A percentile compares a stretch with the other conserved stretches of the same genome.
Conservation (phyloP, 2,888 invertebrate species). For the Heteromyza rotundicornis region DNA sequence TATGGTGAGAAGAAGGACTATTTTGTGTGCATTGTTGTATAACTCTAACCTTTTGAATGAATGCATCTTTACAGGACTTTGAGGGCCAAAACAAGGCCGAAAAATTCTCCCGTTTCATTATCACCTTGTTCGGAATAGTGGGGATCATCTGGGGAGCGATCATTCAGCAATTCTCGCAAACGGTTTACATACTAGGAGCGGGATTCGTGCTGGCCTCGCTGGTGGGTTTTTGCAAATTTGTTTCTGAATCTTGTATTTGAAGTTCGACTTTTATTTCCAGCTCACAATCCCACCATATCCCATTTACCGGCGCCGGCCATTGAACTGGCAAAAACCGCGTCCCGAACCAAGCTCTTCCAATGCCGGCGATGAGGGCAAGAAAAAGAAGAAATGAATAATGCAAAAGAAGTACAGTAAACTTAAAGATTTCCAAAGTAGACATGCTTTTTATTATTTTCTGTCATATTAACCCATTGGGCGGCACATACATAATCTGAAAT, state of each 20-base stretch:
- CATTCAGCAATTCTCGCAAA: conserved; percentile 94
- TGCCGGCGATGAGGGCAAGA: conserved; percentile 62
- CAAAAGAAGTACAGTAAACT: too few species aligned
- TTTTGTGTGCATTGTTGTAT: background rate
- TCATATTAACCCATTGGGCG: too few species aligned
- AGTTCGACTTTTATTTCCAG: conserved; percentile 58
- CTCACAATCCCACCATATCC: conserved; percentile 97
- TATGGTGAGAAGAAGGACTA: conserved; percentile 56
- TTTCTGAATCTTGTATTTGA: background rate
- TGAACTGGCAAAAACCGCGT: conserved; percentile 87
- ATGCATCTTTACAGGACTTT: conserved; percentile 71
- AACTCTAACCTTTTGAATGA: too few species aligned
- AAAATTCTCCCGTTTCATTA: conserved; percentile 85
- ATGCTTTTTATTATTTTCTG: too few species aligned
- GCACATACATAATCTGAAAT: too few species aligned
- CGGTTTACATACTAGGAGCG: conserved; percentile 89
- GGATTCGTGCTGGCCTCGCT: conserved; percentile 88
- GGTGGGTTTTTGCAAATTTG: conserved; percentile 63
- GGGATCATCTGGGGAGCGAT: conserved; percentile 92
- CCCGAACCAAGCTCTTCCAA: conserved; percentile 51
- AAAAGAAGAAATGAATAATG: conserved; percentile 61
- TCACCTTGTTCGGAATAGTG: conserved; percentile 87
- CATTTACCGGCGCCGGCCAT: conserved; percentile 85
- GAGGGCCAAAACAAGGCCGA: conserved; percentile 91
- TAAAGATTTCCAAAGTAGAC: too few species aligned